A percentile compares a stretch with the other conserved stretches of the same genome.
These are phyloP conservation scores for Drymonia ruficornis DNA, from an alignment of 2,888 invertebrate genomes.

Conservation along the genomic window DNA sequence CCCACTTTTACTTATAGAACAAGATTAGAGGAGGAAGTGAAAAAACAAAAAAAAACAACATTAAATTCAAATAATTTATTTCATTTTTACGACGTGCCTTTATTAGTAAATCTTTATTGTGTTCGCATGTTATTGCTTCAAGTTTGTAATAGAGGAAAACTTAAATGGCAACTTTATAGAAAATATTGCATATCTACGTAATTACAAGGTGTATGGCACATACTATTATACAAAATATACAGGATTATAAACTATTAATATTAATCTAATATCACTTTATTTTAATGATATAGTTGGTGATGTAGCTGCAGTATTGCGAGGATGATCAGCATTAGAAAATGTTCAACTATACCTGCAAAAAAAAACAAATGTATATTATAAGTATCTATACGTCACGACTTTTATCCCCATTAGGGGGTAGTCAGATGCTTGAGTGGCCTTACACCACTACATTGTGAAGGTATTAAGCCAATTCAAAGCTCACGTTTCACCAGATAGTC, in stretches of 20 bases:
- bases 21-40: too few species aligned
- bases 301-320: conserved; percentile 60
- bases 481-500: too few species aligned
- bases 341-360: conserved; percentile 61
- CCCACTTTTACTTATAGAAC: too few species aligned
- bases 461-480: too few species aligned
- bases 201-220: conserved; percentile 81
- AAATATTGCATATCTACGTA: conserved; percentile 78
- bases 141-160: conserved; percentile 66
- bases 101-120: conserved; percentile 75
- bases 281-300: conserved; percentile 76
- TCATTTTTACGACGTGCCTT: conserved; percentile 73
- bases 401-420: too few species aligned
- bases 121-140: conserved; percentile 73
- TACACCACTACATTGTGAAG: too few species aligned
- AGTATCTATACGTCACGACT: too few species aligned
- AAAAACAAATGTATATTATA: conserved; percentile 13
- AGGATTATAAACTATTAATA: conserved; percentile 71
- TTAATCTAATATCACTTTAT: conserved; percentile 83
- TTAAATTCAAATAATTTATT: conserved; percentile 61
- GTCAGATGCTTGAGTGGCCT: too few species aligned
- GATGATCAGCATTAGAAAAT: conserved; percentile 61
- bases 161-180: conserved; percentile 67
- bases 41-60: too few species aligned
- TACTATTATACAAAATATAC: conserved; percentile 83